Conservation (phyloP, 2,888 invertebrate genomes). For the Unio delphinus region DNA sequence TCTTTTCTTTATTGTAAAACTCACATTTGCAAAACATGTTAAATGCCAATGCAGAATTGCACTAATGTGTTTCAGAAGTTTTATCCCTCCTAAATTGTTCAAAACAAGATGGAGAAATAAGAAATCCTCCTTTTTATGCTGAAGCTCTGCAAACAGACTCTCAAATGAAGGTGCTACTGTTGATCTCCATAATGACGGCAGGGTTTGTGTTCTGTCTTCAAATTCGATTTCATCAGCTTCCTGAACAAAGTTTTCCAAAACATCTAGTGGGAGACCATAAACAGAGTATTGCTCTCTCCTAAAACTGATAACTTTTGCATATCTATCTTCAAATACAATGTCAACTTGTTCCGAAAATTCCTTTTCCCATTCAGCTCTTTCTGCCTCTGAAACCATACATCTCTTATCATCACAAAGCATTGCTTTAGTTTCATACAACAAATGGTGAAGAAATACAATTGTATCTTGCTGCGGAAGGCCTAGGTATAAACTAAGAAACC, state of each 20-base stretch:
- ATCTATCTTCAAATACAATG: constrained; percentile 3
- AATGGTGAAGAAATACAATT: constrained; percentile 11
- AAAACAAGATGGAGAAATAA: constrained; percentile 18
- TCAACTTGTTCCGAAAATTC: constrained; percentile 6
- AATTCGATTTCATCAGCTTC: neutral
- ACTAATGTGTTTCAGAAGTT: constrained; percentile 20
- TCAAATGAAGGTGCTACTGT: too few relatives aligned
- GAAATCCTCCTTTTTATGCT: neutral
- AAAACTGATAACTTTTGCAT: neutral
- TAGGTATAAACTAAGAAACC: neutral
- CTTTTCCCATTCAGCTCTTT: constrained; percentile 8
- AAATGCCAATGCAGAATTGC: constrained; percentile 39
- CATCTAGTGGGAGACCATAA: neutral
- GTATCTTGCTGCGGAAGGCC: constrained; percentile 2
- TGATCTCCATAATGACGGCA: too few relatives aligned
- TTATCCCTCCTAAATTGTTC: constrained; percentile 6
- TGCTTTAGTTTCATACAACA: constrained; percentile 1
- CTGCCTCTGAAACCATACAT: neutral
- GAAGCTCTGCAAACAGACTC: constrained; percentile 10
- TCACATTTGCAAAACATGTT: constrained; percentile 22
- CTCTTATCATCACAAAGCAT: constrained; percentile 1
- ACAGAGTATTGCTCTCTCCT: constrained; percentile 1
- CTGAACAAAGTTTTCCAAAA: constrained; percentile 3
- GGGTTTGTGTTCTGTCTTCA: too few relatives aligned
- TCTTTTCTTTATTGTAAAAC: constrained; percentile 31